phyloP scores from a whole-genome alignment of 37 sponge, comb jelly and placozoan genomes.

The Agelas oroides region DNA sequence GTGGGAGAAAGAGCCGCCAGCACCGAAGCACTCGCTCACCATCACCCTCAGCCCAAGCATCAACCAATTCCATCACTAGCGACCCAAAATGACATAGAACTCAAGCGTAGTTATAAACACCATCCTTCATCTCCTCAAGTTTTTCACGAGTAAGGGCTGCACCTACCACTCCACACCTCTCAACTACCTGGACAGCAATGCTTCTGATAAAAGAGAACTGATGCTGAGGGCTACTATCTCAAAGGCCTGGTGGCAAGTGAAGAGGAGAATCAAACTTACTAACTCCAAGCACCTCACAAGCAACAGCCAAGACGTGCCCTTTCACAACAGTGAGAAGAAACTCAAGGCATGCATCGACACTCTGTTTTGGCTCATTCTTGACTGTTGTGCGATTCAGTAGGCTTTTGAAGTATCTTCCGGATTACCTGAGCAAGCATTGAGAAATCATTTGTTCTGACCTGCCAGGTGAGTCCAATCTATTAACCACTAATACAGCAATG shows the following conservation, averaged over 20 bases:
- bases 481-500: no score
- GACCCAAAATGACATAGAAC: constrained; percentile 44
- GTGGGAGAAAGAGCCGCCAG: constrained; percentile 36
- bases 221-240: neutral
- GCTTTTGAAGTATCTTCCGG: constrained; percentile 36
- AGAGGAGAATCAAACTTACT: neutral
- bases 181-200: constrained; percentile 28
- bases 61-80: constrained; percentile 24
- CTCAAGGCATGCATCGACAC: constrained; percentile 27
- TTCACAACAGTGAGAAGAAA: constrained; percentile 30
- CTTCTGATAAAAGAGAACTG: neutral
- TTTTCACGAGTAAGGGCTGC: neutral
- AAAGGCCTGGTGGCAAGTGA: neutral
- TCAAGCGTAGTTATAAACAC: constrained; percentile 43
- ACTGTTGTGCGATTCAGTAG: constrained; percentile 33
- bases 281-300: constrained; percentile 22
- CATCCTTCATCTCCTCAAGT: constrained; percentile 9
- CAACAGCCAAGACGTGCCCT: constrained; percentile 39
- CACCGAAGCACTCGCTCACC: constrained; percentile 34
- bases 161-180: constrained; percentile 19
- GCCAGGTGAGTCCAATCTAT: no score
- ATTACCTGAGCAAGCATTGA: no score
- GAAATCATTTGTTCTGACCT: no score
- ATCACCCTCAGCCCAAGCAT: constrained; percentile 64
- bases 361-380: constrained; percentile 23